Percentiles rank a stretch among this genome's conserved stretches.
Evolutionary conservation across 2,888 invertebrate species (phyloP).

Genomic region (Hemithea aestivaria): DNA sequence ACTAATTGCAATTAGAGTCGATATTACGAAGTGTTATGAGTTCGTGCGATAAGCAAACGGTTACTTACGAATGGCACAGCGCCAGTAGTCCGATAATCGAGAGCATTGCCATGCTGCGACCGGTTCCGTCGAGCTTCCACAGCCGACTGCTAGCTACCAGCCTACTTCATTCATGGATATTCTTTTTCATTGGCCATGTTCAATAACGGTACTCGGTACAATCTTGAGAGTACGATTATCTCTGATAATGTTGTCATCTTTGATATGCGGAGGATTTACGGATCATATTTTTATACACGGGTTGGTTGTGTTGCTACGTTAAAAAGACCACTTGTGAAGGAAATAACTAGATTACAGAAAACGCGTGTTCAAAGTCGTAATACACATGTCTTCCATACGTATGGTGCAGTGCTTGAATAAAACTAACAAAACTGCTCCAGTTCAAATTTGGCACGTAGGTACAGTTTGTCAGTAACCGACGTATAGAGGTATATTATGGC

Average conservation of each 20-base stretch:
- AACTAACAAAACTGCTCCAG: too few species aligned
- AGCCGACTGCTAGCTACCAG: conserved; percentile 38
- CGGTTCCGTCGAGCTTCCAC: conserved; percentile 36
- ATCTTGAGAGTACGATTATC: conserved; percentile 40
- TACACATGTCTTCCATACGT: too few species aligned
- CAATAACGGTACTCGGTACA: conserved; percentile 37
- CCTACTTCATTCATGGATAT: conserved; percentile 1
- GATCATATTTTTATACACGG: conserved; percentile 16
- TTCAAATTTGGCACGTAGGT: too few species aligned
- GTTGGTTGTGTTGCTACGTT: conserved; percentile 5
- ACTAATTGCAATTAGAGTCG: neutral
- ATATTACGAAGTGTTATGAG: conserved; percentile 20
- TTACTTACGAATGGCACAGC: conserved; percentile 60
- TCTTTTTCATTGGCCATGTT: conserved; percentile 22
- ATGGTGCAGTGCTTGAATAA: too few species aligned
- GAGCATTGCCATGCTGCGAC: conserved; percentile 50
- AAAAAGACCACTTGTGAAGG: conserved; percentile 9
- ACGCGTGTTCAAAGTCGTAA: too few species aligned
- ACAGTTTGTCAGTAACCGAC: too few species aligned
- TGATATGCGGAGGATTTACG: conserved; percentile 26
- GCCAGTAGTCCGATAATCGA: conserved; percentile 51
- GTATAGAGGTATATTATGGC: too few species aligned
- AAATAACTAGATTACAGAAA: neutral
- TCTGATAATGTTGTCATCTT: conserved; percentile 39
- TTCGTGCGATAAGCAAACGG: conserved; percentile 33